Conservation (phyloP, 2,113 vertebrate species). For the Galemys pyrenaicus region DNA sequence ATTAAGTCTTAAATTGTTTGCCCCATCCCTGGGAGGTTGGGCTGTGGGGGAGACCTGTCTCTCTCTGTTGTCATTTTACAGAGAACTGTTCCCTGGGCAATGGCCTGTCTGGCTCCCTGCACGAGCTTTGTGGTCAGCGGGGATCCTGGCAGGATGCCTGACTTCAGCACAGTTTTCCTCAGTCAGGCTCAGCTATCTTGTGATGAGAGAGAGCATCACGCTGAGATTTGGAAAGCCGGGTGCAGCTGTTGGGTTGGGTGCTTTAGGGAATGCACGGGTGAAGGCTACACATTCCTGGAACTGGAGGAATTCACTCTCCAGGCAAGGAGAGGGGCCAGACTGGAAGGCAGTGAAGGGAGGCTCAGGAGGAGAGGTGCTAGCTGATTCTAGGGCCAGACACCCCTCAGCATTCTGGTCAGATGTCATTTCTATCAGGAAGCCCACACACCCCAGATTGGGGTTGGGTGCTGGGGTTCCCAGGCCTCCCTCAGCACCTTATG, state of each 20-base stretch:
- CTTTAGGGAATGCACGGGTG: neutral
- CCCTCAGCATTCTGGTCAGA: neutral
- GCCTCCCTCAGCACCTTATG: neutral
- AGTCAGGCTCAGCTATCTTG: neutral
- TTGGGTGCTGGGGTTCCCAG: neutral
- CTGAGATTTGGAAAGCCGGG: neutral
- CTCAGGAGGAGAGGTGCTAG: neutral
- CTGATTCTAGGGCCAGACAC: neutral
- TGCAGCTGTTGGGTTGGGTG: neutral
- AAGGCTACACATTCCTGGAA: neutral
- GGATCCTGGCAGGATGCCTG: neutral
- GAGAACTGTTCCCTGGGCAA: neutral
- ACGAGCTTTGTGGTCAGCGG: neutral
- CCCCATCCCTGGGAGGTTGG: neutral
- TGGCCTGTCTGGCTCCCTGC: neutral
- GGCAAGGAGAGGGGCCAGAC: neutral
- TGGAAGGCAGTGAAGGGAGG: neutral
- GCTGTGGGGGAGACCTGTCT: neutral
- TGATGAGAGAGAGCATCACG: neutral
- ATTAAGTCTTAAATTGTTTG: neutral
- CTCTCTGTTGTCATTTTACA: neutral
- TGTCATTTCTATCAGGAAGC: neutral
- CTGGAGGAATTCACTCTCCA: neutral
- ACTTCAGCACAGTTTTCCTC: neutral
- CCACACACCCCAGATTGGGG: neutral